Conservation (phyloP, 2,797 vertebrate genomes). For the Capromys pilorides region DNA sequence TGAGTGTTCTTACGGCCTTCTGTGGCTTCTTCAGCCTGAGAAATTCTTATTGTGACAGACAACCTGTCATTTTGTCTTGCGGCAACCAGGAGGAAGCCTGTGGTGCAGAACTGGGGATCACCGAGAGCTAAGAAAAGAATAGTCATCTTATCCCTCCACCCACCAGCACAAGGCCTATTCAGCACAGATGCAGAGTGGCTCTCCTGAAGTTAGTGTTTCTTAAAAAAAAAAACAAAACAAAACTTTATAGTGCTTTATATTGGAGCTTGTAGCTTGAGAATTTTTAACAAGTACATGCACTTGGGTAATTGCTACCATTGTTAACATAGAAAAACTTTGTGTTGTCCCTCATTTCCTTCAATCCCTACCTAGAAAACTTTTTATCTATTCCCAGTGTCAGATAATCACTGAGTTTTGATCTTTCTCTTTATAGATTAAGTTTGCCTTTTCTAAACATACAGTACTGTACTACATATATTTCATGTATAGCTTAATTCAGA, state of each 20-base stretch:
- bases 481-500: neutral
- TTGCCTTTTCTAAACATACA: neutral
- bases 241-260: neutral
- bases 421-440: neutral
- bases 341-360: neutral
- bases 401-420: neutral
- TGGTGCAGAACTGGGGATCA: slow-evolving; percentile 61
- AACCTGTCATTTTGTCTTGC: slow-evolving; percentile 69
- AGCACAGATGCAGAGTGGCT: slow-evolving; percentile 22
- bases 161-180: neutral
- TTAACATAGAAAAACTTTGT: neutral
- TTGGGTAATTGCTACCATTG: neutral
- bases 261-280: neutral
- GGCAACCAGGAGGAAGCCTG: slow-evolving; percentile 52
- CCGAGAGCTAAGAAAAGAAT: slow-evolving; percentile 60
- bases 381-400: neutral
- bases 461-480: neutral
- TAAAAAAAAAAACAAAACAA: neutral
- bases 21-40: slow-evolving; percentile 42
- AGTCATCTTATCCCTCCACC: neutral
- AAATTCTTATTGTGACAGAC: slow-evolving; percentile 47
- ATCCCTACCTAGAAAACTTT: neutral
- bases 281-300: neutral
- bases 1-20: slow-evolving; percentile 15
- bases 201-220: neutral